These are phyloP conservation scores for Oreonectes daqikongensis DNA, from an alignment of 2,797 vertebrate species.

Conservation along the genomic window DNA sequence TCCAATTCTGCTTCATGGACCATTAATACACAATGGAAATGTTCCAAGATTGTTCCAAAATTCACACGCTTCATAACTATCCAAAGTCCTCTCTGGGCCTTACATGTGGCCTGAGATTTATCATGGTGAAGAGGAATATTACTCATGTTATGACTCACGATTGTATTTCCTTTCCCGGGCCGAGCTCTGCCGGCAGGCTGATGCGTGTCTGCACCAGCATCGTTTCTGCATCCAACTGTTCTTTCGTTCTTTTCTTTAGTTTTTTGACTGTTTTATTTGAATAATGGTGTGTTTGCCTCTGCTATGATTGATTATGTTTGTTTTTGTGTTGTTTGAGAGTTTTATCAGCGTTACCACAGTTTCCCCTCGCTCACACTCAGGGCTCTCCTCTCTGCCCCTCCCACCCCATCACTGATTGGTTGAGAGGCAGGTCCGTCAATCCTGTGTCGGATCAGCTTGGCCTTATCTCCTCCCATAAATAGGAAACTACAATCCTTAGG, in stretches of 20 bases:
- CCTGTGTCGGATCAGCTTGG: constrained; percentile 49
- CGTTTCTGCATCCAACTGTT: constrained; percentile 67
- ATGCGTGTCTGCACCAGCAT: constrained; percentile 67
- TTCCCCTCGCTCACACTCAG: constrained; percentile 82
- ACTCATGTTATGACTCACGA: constrained; percentile 40
- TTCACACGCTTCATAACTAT: constrained; percentile 34
- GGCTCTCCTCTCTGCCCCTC: constrained; percentile 73
- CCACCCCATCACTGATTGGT: constrained; percentile 66
- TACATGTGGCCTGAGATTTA: constrained; percentile 20
- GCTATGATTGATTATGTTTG: constrained; percentile 72
- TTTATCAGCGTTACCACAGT: constrained; percentile 81
- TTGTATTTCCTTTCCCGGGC: constrained; percentile 56
- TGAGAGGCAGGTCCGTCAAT: constrained; percentile 45
- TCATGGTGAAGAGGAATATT: constrained; percentile 30
- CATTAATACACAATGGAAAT: constrained; percentile 35
- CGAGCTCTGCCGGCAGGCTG: constrained; percentile 67
- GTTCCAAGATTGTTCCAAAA: constrained; percentile 23
- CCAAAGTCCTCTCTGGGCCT: constrained; percentile 1
- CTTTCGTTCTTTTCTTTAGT: constrained; percentile 42
- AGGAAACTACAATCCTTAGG: neutral
- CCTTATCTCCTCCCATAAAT: constrained; percentile 28
- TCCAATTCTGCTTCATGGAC: constrained; percentile 24
- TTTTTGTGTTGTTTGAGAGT: constrained; percentile 75
- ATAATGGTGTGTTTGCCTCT: constrained; percentile 70
- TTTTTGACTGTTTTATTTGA: constrained; percentile 49